Evolutionary conservation across 1,140 invertebrate species (phyloP).

Genomic region (Lasaia peninsularis): DNA sequence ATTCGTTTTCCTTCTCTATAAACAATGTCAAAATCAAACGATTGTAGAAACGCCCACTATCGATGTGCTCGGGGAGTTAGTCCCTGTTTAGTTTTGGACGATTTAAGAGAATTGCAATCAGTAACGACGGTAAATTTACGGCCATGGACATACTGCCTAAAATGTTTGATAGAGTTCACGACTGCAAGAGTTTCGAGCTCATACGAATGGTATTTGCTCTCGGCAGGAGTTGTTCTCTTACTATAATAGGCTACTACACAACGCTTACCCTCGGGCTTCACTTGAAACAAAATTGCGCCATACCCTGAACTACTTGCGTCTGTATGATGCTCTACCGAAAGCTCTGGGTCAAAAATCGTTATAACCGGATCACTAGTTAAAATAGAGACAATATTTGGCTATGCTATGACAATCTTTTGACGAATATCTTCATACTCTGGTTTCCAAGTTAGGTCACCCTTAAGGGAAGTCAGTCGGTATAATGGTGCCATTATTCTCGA

Average conservation of each 20-base stretch:
- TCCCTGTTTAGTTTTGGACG: too few relatives aligned
- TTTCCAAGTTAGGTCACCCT: conserved; percentile 22
- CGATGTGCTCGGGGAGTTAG: too few relatives aligned
- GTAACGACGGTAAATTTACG: too few relatives aligned
- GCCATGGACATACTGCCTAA: too few relatives aligned
- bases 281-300: conserved; percentile 27
- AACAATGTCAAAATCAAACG: conserved; percentile 29
- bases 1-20: conserved; percentile 28
- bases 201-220: conserved; percentile 44
- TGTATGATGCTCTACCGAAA: conserved; percentile 26
- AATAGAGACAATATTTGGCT: conserved; percentile 18
- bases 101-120: too few relatives aligned
- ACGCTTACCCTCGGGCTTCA: conserved; percentile 11
- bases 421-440: too few relatives aligned
- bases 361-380: conserved; percentile 29
- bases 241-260: conserved; percentile 43
- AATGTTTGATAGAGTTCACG: too few relatives aligned
- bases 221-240: conserved; percentile 33
- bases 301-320: conserved; percentile 28
- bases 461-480: conserved; percentile 22
- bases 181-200: conserved; percentile 49
- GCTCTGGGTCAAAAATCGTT: conserved; percentile 24
- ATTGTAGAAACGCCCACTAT: too few relatives aligned
- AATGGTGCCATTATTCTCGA: conserved; percentile 28
- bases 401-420: conserved; percentile 23